Base-by-base conservation (phyloP, 2,797 vertebrate species). In the Martes flavigula region DNA sequence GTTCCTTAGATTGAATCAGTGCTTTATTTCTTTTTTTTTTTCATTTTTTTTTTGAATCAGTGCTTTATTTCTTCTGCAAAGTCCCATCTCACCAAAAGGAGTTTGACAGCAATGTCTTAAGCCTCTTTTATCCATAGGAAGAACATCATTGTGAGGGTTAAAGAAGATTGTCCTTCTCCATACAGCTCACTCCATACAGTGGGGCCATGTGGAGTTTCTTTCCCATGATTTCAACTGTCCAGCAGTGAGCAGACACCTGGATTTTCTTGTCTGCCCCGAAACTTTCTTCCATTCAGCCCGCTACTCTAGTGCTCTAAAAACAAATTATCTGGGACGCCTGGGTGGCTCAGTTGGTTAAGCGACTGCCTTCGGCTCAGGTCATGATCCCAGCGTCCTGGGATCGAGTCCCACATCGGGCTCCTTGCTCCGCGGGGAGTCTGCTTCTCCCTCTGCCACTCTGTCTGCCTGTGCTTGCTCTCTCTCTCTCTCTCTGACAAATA, bases 41-140 rank as follows among this genome's bases (percentile, higher is more conserved):
- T 48, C 13, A n/a, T 15, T 51, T 51, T 51, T 51, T 51, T 51
- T 51, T 7, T n/a, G 18, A 79, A 43, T 60, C 60, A 60, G 60
- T 51, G 10, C 54, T 82, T 92, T 93, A 40, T 88, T 96, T 93
- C 96, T 96, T 94, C 96, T 87, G 40, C 70, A 97, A 97, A 97
- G 86, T 82, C 85, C 6, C 5, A 35, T 12, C 48, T 40, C 92
- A 60, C 90, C 70, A 0, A 54, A 97, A 96, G 82, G 40, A 95
- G 96, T 96, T 64, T 75, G 94, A 70, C 40, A 87, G 78, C 35
- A 73, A 94, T 89, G 82, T 94, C 66, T 3, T 93, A 95, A 96
- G 73, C 70, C 72, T 78, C 43, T 97, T 96, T 96, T 94, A 94
- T 90, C 83, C 62, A 35, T 46, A 32, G 5, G 21, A 23, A 70